Conservation (phyloP, 1,140 invertebrate species). For the Cheumatopsyche charites region DNA sequence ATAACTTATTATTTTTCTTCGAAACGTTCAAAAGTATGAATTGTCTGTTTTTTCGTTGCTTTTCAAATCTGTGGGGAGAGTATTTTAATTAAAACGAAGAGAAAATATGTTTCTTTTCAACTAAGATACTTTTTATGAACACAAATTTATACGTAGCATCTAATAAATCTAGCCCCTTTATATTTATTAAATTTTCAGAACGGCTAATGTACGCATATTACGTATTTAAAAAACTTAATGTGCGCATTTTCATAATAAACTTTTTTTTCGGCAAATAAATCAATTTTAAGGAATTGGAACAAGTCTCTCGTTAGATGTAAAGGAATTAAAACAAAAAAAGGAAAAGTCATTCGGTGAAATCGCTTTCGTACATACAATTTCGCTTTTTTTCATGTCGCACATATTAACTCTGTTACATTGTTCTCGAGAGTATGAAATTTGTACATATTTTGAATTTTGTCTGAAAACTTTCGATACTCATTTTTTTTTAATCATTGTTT, state of each 20-base stretch:
- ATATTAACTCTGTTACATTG: constrained; percentile 7
- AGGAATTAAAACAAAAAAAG: not conserved
- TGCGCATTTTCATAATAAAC: no score
- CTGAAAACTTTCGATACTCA: no score
- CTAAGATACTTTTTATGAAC: no score
- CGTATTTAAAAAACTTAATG: no score
- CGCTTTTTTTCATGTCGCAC: not conserved
- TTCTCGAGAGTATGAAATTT: not conserved
- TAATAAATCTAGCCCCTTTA: no score
- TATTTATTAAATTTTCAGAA: no score
- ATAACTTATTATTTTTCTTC: no score
- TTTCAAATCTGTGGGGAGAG: not conserved
- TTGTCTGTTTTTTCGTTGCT: not conserved
- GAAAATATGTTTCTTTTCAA: not conserved
- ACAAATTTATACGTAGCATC: no score
- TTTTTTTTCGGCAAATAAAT: no score
- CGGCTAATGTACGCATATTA: no score
- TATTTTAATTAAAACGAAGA: constrained; percentile 13
- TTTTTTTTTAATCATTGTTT: no score
- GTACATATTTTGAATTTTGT: no score
- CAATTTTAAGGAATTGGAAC: not conserved
- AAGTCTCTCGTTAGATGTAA: not conserved
- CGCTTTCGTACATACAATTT: not conserved
- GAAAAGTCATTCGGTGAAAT: not conserved
- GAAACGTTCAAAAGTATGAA: not conserved